Base-by-base conservation (phyloP, 1,140 invertebrate species). In the Calliopsis andreniformis region DNA sequence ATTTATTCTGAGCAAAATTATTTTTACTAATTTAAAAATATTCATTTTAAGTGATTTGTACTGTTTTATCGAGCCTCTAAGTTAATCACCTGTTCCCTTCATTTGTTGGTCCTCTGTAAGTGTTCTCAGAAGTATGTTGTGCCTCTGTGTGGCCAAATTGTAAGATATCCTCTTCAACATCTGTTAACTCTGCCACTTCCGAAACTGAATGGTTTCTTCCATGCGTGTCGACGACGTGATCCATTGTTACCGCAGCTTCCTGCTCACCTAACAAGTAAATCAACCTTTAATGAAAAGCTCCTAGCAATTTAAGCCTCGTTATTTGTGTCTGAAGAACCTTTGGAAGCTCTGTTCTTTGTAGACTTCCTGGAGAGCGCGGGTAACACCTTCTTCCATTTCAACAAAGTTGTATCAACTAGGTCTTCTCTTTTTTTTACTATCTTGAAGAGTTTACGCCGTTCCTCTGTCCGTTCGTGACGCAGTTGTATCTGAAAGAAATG, bases 391-490 rank as follows among this genome's bases (percentile, higher is more conserved):
- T 95, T 95, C 95, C 95, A 96, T 83, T 94, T 93, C 0, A 92
- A 87, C 86, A 95, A 94, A 2, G 95, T 94, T 0, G 93, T 94
- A 28, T 94, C 94, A 10, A 93, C 91, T 43, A 93, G 88, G 69
- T 93, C 90, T 2, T 95, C 88, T 83, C 94, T 93, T 80, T 94
- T 93, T 82, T 95, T 97, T 1, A 94, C 96, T 85, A 98, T 94
- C 92, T 97, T 96, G 82, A 98, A 98, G 93, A 98, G 96, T 93
- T 98, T 98, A 80, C 96, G 94, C 80, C 98, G 93, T 88, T 98
- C 98, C 92, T 98, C 98, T 0, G 97, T 98, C 58, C 98, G 93
- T 90, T 99, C 98, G 83, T 97, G 93, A 53, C 96, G 93, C 59
- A 97, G 87, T 92, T 97, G 96, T 55, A 95, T 95, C 95, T 96